Percentiles rank a stretch among this genome's conserved stretches.
Evolutionary conservation across 2,113 vertebrate species (phyloP).

Genomic region (Mastomys natalensis): DNA sequence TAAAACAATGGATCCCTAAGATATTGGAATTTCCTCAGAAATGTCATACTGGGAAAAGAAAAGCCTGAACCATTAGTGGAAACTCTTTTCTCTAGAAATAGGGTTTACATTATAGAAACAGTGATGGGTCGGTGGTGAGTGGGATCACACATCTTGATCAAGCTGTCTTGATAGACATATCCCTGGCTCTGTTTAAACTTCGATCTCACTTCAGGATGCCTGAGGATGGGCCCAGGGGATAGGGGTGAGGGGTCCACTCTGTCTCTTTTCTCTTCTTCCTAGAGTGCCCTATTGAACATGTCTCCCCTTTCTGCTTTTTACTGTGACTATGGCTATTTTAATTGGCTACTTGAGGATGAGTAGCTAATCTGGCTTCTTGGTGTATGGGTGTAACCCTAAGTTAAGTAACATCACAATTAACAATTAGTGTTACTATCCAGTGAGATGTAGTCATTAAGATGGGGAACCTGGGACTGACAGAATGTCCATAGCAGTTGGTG

Average conservation of each 20-base stretch:
- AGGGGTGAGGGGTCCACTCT: not conserved
- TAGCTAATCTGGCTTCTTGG: not conserved
- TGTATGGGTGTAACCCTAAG: not conserved
- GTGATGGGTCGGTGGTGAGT: not conserved
- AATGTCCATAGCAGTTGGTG: not conserved
- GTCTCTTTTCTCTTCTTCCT: not conserved
- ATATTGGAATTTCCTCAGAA: not conserved
- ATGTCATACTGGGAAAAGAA: not conserved
- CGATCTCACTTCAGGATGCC: not conserved
- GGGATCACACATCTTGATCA: not conserved
- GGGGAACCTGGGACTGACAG: not conserved
- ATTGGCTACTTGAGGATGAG: not conserved
- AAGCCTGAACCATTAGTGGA: not conserved
- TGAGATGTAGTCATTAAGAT: not conserved
- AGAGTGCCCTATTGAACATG: not conserved
- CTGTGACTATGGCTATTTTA: not conserved
- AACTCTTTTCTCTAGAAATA: not conserved
- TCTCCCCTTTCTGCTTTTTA: not conserved
- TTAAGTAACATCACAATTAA: not conserved
- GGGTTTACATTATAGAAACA: not conserved
- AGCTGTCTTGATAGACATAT: not conserved
- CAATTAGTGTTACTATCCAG: not conserved
- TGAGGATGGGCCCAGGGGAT: not conserved
- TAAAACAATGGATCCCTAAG: not conserved
- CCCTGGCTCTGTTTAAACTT: not conserved